Evolutionary conservation across 2,888 invertebrate species (phyloP).

Genomic region (Ornithoptera priamus): DNA sequence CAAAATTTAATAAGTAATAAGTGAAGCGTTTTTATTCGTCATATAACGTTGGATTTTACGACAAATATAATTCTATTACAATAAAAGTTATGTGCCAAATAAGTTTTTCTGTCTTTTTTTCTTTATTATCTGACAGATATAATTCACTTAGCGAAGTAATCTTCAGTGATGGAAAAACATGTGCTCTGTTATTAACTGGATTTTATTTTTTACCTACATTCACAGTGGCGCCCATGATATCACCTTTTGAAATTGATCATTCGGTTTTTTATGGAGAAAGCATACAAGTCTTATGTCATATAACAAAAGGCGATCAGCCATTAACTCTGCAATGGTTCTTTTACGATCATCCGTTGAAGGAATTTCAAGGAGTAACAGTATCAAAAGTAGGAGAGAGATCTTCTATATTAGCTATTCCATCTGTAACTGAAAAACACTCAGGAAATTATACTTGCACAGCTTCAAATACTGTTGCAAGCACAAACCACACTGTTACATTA

Average conservation of each 20-base stretch:
- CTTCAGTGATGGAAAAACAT: neutral
- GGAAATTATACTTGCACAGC: slow-evolving; percentile 89
- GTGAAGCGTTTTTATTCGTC: too few relatives aligned
- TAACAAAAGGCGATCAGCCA: slow-evolving; percentile 85
- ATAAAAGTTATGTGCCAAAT: too few relatives aligned
- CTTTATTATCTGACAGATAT: neutral
- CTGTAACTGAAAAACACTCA: slow-evolving; percentile 83
- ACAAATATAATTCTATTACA: neutral
- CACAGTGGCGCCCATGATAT: slow-evolving; percentile 89
- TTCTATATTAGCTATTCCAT: slow-evolving; percentile 82
- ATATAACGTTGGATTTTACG: neutral
- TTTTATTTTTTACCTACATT: slow-evolving; percentile 34
- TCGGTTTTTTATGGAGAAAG: slow-evolving; percentile 89
- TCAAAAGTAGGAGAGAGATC: slow-evolving; percentile 80
- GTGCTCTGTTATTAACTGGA: neutral
- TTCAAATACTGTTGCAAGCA: slow-evolving; percentile 84
- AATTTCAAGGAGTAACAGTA: slow-evolving; percentile 79
- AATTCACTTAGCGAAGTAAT: neutral
- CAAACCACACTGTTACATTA: slow-evolving; percentile 84
- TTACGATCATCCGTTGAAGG: slow-evolving; percentile 84
- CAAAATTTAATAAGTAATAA: too few relatives aligned
- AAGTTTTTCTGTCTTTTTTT: too few relatives aligned
- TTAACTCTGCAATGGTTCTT: slow-evolving; percentile 87
- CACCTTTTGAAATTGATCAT: slow-evolving; percentile 89
- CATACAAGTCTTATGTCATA: slow-evolving; percentile 85